Evolutionary conservation across 2,888 invertebrate species (phyloP), one percentile per base, ranked within the genome.

Genomic region (Brachylomia viminalis): DNA sequence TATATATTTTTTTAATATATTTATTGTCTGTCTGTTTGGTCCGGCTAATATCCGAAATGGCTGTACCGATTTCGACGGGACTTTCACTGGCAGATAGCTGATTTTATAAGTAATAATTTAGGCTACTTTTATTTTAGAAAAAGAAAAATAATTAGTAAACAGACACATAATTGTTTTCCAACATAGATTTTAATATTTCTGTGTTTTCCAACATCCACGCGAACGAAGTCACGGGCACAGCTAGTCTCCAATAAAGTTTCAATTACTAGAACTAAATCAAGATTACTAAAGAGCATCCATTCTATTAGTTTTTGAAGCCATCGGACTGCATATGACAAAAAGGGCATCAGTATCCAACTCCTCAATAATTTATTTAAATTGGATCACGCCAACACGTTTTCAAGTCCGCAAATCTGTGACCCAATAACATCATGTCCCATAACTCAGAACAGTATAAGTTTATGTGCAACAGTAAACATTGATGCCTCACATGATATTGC

Each of bases 391-490:
- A 5, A 23, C 11, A 68, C 47, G 38, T 30, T 27, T 47, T n/a
- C 38, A 23, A 59, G 17, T 20, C 49, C 33, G 5, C n/a, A 27
- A 69, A 77, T 42, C 42, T 23, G 42, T 61, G 11, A 49, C 11
- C 20, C 23, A 45, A 65, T 61, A 72, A 78, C 56, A 64, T n/a
- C 23, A 65, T 20, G 20, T 20, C 27, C 38, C 13, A 38, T 38
- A 23, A 66, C 27, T 11, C 15, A 38, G 15, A 15, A 56, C 17
- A 72, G 47, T 67, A 67, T 27, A 56, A 30, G 1, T 56, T 75
- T 27, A 75, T 45, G 42, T 45, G 17, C 67, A 49, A 20, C 30
- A 65, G n/a, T 62, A 72, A 72, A 67, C 11, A 68, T 73, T 27
- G 23, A 67, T 27, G 27, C 11, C 17, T 20, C 27, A 20, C 6